Base-by-base conservation (phyloP, 92 coral and sea anemone genomes). In the Metridium senile region DNA sequence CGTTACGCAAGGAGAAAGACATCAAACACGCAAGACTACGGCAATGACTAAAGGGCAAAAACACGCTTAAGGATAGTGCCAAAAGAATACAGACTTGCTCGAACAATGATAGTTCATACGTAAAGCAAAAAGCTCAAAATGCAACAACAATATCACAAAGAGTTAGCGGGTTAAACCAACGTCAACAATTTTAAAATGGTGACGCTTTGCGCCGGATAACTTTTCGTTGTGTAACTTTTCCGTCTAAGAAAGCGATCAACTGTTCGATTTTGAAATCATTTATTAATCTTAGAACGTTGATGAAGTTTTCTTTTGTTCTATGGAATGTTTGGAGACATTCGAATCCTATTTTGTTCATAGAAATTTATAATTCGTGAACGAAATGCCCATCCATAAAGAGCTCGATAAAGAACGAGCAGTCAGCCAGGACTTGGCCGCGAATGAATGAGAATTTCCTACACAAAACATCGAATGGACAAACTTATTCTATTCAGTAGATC, bases 401-500 rank as follows among this genome's bases (percentile, higher is more conserved):
- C 16, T 26, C 33, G 57, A 13, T 26, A 57, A 32, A 58, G 67
- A 62, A 73, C 78, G 78, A 73, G 78, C 78, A 73, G 78, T 73
- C 78, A 73, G 30, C 31, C 29, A 6, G 21, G 33, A 57, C 26
- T 21, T 57, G 19, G 23, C 78, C 56, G 31, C 58, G 34, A 73
- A 73, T 58, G 46, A 73, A 73, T 73, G 78, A 58, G 33, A 73
- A 73, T 33, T 22, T 57, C 57, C 7, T 53, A 57, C 52, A 58
- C 69, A 19, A 28, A 58, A 32, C 20, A 13, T 73, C 46, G 33
- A 73, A 16, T 73, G 22, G 21, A 13, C 78, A 57, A 17, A 73
- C 56, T 51, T 52, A n/a, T 18, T 81, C 85, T 72, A 78, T 70
- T 79, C 74, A 45, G 63, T 49, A 79, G 77, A 76, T 61, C 82